A percentile compares a stretch with the other conserved stretches of the same genome.
These are phyloP conservation scores for Euwallacea similis DNA, from an alignment of 1,140 invertebrate genomes.

Conservation along the genomic window DNA sequence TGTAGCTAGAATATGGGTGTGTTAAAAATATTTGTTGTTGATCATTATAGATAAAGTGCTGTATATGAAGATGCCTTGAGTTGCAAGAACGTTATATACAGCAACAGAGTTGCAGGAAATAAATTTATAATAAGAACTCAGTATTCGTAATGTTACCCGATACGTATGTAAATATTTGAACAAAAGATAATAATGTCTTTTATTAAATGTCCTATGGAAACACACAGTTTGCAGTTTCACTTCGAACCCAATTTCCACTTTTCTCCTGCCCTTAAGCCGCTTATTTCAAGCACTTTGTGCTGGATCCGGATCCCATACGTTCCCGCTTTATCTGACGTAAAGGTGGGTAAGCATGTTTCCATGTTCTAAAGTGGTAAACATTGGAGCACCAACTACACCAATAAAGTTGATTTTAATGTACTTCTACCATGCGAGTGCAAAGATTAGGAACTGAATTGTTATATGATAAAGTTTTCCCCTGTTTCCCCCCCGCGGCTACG, in stretches of 20 bases:
- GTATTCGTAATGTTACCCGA: constrained; percentile 53
- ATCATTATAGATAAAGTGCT: neutral
- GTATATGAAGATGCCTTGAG: too few species aligned
- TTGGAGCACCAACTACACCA: constrained; percentile 1
- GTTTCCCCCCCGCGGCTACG: too few species aligned
- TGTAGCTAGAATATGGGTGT: neutral
- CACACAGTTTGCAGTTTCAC: neutral
- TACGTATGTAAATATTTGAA: constrained; percentile 16
- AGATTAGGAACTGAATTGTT: too few species aligned
- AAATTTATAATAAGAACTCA: constrained; percentile 33
- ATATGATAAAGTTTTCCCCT: too few species aligned
- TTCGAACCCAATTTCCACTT: too few species aligned
- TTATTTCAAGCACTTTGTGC: too few species aligned
- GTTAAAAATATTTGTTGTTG: constrained; percentile 5
- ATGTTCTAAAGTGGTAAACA: constrained; percentile 8
- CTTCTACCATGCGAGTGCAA: neutral
- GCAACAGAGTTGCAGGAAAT: neutral
- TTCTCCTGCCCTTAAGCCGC: too few species aligned
- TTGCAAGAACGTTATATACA: neutral
- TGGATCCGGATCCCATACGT: too few species aligned
- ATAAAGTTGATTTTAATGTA: constrained; percentile 6
- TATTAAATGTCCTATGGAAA: constrained; percentile 20
- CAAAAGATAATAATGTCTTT: constrained; percentile 20
- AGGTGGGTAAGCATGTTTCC: neutral
- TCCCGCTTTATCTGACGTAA: too few species aligned